Conservation (phyloP, 2,797 vertebrate species). For the Semaprochilodus insignis region DNA sequence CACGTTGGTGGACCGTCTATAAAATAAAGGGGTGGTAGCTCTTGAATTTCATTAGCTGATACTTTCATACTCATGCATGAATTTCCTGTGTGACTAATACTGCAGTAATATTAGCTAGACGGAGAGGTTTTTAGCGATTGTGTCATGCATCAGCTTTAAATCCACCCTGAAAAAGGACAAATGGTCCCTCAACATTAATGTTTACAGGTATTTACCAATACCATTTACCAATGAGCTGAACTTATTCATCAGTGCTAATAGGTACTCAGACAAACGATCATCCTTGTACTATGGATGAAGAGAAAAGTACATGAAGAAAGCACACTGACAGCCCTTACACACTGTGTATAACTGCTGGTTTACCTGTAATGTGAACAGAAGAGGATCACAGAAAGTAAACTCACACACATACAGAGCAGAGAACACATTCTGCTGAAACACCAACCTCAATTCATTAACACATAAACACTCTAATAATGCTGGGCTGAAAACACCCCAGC, state of each 20-base stretch:
- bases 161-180: background rate
- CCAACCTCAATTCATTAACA: too few species aligned
- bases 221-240: background rate
- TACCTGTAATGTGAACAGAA: background rate
- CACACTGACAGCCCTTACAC: background rate
- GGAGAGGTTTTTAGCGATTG: background rate
- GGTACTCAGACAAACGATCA: background rate
- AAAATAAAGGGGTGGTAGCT: background rate
- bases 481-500: too few species aligned
- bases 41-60: slow-evolving; percentile 16
- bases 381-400: background rate
- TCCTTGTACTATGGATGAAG: background rate
- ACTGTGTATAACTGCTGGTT: too few species aligned
- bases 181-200: background rate
- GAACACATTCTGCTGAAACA: too few species aligned
- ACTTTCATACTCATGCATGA: background rate
- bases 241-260: background rate
- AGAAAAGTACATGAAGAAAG: background rate
- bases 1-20: background rate
- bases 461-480: too few species aligned
- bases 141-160: background rate
- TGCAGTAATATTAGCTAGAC: background rate
- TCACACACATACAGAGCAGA: background rate
- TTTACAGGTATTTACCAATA: background rate
- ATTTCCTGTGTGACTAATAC: background rate